Evolutionary conservation across 1,140 invertebrate species (phyloP).

Genomic region (Intoshia linei): DNA sequence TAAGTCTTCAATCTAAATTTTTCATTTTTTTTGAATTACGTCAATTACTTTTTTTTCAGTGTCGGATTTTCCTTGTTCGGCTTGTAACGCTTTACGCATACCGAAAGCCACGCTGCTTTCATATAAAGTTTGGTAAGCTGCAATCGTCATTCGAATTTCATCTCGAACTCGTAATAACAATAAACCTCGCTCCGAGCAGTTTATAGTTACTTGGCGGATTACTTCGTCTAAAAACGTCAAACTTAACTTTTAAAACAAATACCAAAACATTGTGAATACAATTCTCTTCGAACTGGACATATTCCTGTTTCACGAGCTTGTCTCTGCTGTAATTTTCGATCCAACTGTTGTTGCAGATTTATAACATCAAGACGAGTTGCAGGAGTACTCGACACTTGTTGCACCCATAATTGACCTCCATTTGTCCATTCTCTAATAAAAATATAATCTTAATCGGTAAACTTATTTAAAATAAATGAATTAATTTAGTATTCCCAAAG

Average conservation of each 20-base stretch:
- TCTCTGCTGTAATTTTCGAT: constrained; percentile 50
- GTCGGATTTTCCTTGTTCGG: constrained; percentile 34
- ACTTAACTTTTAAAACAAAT: constrained; percentile 13
- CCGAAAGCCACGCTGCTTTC: constrained; percentile 88
- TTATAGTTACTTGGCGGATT: constrained; percentile 70
- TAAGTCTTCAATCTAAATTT: constrained; percentile 27
- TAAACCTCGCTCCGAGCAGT: constrained; percentile 75
- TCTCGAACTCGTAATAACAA: constrained; percentile 58
- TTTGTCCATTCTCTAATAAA: constrained; percentile 44
- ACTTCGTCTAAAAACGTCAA: constrained; percentile 44
- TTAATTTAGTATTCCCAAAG: not conserved
- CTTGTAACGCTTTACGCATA: constrained; percentile 71
- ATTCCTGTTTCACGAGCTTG: constrained; percentile 79
- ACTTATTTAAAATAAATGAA: not conserved
- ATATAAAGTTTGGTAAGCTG: constrained; percentile 65
- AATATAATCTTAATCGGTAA: not conserved
- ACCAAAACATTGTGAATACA: constrained; percentile 87
- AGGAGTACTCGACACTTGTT: constrained; percentile 51
- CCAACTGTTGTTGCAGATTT: constrained; percentile 67
- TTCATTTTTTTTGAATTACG: not conserved
- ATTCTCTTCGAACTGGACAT: constrained; percentile 57
- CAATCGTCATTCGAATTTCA: constrained; percentile 71
- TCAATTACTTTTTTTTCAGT: constrained; percentile 26
- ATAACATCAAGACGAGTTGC: constrained; percentile 69
- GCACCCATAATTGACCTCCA: constrained; percentile 29